These are phyloP conservation scores for Mamestra brassicae DNA, from an alignment of 2,888 invertebrate genomes.

Conservation along the genomic window DNA sequence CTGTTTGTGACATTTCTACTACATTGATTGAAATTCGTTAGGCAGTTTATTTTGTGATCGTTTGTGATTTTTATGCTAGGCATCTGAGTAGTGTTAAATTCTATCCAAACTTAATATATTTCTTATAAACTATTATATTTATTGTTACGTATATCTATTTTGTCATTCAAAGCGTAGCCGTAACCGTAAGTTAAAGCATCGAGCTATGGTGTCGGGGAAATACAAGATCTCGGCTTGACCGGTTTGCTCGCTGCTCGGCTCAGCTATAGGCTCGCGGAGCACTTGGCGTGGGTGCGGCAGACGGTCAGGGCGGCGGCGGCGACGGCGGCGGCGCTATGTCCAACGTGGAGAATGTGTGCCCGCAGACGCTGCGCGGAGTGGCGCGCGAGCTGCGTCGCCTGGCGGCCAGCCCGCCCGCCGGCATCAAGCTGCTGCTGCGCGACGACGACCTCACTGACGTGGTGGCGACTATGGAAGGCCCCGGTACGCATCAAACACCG, in stretches of 20 bases:
- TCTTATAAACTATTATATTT: background rate
- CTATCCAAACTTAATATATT: background rate
- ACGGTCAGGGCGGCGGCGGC: constrained; percentile 18
- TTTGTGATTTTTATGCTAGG: background rate
- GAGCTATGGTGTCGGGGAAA: constrained; percentile 26
- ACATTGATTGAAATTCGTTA: constrained; percentile 24
- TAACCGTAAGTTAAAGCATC: background rate
- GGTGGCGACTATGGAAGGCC: constrained; percentile 97
- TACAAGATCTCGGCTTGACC: constrained; percentile 26
- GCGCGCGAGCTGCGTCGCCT: constrained; percentile 97
- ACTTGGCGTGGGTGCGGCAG: constrained; percentile 7
- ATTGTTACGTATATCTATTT: background rate
- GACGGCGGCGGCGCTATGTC: constrained; percentile 90
- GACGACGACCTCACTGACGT: constrained; percentile 98
- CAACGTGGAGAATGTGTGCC: constrained; percentile 98
- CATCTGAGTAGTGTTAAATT: background rate
- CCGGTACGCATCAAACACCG: constrained; percentile 81
- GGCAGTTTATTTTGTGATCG: background rate
- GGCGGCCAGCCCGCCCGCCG: constrained; percentile 96
- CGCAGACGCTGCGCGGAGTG: constrained; percentile 97
- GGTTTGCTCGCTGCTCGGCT: background rate
- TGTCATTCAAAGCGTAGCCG: constrained; percentile 8
- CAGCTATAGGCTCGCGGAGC: constrained; percentile 9
- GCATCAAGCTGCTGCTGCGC: constrained; percentile 96
- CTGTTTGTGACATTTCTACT: background rate